A percentile compares a stretch with the other conserved stretches of the same genome.
Evolutionary conservation across 2,888 invertebrate species (phyloP).

Genomic region (Timema cristinae): DNA sequence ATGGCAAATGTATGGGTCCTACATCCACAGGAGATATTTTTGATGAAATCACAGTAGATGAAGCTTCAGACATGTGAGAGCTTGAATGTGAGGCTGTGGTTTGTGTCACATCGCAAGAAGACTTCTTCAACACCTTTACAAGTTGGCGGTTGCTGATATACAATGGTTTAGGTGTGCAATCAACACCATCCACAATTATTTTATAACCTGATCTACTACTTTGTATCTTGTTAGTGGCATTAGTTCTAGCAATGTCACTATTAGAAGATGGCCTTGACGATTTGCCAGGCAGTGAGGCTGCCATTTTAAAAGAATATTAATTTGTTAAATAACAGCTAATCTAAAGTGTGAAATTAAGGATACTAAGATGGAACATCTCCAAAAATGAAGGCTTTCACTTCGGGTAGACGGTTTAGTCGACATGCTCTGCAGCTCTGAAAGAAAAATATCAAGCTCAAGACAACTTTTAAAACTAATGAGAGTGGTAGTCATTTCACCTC

Average conservation of each 20-base stretch:
- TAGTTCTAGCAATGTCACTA: not conserved
- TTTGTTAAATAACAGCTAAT: not conserved
- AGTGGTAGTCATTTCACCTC: too few species aligned
- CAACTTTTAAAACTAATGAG: too few species aligned
- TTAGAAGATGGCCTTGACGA: not conserved
- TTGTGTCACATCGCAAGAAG: not conserved
- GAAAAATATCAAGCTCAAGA: constrained; percentile 19
- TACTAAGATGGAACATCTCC: constrained; percentile 63
- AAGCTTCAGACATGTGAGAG: not conserved
- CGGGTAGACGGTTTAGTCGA: constrained; percentile 59
- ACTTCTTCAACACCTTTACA: not conserved
- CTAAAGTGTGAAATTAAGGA: constrained; percentile 39
- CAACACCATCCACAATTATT: not conserved
- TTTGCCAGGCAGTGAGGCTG: constrained; percentile 1
- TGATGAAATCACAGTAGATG: constrained; percentile 15
- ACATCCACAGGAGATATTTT: constrained; percentile 13
- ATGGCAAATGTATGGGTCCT: constrained; percentile 15
- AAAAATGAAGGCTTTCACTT: constrained; percentile 63
- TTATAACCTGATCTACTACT: not conserved
- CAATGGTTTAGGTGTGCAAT: not conserved
- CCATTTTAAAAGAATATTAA: constrained; percentile 2
- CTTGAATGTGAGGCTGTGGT: not conserved
- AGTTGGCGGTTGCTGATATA: not conserved
- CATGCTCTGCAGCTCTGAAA: constrained; percentile 67
- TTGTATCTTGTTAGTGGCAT: not conserved